phyloP scores from a whole-genome alignment of 2,888 invertebrate genomes.

The Lycophotia porphyrea region DNA sequence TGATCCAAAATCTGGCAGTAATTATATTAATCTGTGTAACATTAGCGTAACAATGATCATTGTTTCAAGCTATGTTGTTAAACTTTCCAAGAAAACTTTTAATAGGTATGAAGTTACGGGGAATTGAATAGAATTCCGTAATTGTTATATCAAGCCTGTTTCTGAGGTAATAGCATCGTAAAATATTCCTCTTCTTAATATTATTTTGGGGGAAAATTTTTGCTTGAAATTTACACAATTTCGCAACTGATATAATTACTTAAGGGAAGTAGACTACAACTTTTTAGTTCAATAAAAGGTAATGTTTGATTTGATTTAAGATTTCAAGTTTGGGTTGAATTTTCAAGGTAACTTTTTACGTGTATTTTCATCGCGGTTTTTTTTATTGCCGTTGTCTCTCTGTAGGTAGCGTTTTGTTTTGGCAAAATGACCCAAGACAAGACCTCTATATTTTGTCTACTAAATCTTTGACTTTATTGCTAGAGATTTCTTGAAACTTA shows the following conservation, averaged over 20 bases:
- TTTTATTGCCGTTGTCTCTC: not conserved
- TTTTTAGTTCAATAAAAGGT: conserved; percentile 65
- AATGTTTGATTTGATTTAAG: conserved; percentile 59
- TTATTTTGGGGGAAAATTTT: conserved; percentile 75
- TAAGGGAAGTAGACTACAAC: conserved; percentile 63
- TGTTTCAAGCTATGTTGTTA: conserved; percentile 80
- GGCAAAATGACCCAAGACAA: not conserved
- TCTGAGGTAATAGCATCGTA: conserved; percentile 74
- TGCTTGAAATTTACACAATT: conserved; percentile 75
- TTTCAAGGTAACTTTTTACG: conserved; percentile 12
- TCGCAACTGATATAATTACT: conserved; percentile 70
- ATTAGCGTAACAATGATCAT: conserved; percentile 81
- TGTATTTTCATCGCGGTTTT: not conserved
- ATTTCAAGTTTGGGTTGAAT: conserved; percentile 31
- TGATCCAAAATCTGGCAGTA: conserved; percentile 69
- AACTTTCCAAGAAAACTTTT: conserved; percentile 83
- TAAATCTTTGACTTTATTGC: conserved; percentile 1
- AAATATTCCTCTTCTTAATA: conserved; percentile 75
- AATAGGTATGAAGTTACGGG: conserved; percentile 81
- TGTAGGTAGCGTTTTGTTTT: not conserved
- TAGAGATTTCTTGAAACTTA: not conserved
- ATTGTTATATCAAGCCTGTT: conserved; percentile 76
- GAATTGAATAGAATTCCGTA: conserved; percentile 80
- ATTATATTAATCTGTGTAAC: conserved; percentile 80
- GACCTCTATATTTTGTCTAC: not conserved